Evolutionary conservation across 2,797 vertebrate genomes (phyloP).

Genomic region (Coluber constrictor): DNA sequence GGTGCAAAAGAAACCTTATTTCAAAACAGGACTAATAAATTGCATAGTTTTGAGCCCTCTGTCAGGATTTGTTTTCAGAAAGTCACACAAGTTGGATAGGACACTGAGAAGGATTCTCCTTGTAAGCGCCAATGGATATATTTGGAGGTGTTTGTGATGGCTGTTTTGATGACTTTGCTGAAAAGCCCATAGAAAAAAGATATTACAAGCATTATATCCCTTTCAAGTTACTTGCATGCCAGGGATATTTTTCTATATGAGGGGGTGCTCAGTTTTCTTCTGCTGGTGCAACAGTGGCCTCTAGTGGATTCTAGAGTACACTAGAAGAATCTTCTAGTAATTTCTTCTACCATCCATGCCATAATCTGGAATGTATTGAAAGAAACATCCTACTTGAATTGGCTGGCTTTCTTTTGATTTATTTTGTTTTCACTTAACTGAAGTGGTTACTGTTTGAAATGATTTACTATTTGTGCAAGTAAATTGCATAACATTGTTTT

Average conservation of each 20-base stretch:
- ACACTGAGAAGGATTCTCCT: not conserved
- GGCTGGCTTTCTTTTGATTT: not conserved
- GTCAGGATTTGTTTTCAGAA: not conserved
- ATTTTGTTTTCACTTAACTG: not conserved
- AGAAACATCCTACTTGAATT: not conserved
- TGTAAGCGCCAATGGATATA: not conserved
- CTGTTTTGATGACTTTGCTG: not conserved
- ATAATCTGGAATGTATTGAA: not conserved
- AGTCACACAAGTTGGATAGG: not conserved
- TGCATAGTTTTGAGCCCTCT: not conserved
- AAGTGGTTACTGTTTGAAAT: not conserved
- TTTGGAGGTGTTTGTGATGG: not conserved
- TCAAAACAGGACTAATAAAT: not conserved
- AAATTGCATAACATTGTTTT: not conserved
- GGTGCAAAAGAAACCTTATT: not conserved
- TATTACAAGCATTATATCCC: not conserved
- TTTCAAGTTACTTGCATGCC: not conserved
- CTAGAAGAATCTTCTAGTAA: slow-evolving; percentile 10
- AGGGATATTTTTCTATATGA: not conserved
- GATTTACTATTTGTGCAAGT: not conserved
- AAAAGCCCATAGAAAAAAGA: not conserved
- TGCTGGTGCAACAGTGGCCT: fast-evolving
- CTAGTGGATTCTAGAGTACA: not conserved
- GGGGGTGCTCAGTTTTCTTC: not conserved
- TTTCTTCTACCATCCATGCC: not conserved